Evolutionary conservation across 2,888 invertebrate genomes (phyloP).

Genomic region (Ornithoptera alexandrae): DNA sequence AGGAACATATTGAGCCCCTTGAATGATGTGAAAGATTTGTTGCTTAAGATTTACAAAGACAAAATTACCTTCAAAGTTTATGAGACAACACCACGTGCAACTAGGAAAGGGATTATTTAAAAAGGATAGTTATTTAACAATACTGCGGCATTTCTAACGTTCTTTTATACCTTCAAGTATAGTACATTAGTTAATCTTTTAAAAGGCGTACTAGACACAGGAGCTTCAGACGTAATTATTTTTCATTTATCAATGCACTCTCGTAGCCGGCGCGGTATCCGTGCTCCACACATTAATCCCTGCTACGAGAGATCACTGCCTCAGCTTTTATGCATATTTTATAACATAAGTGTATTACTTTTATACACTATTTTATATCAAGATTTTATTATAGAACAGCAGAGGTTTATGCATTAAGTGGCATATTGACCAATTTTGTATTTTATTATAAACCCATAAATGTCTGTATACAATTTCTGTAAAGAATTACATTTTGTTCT

Average conservation of each 20-base stretch:
- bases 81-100: no score
- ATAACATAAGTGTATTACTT: slow-evolving; percentile 25
- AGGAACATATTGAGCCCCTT: no score
- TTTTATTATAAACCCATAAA: not conserved
- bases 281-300: slow-evolving; percentile 14
- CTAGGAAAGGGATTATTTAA: not conserved
- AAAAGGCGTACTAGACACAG: not conserved
- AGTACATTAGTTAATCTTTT: slow-evolving; percentile 4
- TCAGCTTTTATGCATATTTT: slow-evolving; percentile 25
- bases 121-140: not conserved
- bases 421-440: not conserved
- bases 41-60: no score
- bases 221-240: slow-evolving; percentile 11
- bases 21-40: no score
- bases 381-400: slow-evolving; percentile 1
- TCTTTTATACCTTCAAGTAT: not conserved
- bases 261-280: not conserved
- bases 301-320: slow-evolving; percentile 14
- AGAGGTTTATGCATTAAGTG: not conserved
- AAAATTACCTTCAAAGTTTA: no score
- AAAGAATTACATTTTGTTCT: no score
- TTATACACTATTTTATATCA: slow-evolving; percentile 11
- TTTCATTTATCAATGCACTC: slow-evolving; percentile 13
- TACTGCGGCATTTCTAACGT: not conserved
- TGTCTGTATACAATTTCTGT: no score